Conservation (phyloP, 53 echinoderm and acorn worm species). For the Hippasteria phrygiana region DNA sequence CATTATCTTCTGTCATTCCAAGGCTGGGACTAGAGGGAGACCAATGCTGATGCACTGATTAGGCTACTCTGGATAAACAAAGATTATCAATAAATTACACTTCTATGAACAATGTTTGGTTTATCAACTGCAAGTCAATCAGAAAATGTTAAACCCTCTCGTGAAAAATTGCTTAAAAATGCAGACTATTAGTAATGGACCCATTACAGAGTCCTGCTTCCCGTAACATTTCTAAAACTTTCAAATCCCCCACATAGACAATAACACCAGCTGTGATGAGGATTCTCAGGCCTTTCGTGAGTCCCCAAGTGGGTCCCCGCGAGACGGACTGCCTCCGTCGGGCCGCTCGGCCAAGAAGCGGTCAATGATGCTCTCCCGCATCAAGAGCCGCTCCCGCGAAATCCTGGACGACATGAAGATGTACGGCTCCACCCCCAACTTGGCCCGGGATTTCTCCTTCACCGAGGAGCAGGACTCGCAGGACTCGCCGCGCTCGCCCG, state of each 20-base stretch:
- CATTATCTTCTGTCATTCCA: too few species aligned
- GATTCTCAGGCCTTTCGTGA: conserved; percentile 7
- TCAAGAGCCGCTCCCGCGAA: conserved; percentile 95
- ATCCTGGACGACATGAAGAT: conserved; percentile 88
- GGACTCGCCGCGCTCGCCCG: conserved; percentile 22
- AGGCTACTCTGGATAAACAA: too few species aligned
- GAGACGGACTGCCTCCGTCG: conserved; percentile 32
- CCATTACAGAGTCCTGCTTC: too few species aligned
- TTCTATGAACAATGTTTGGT: too few species aligned
- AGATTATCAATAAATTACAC: too few species aligned
- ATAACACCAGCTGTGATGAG: conserved; percentile 51
- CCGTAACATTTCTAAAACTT: not conserved
- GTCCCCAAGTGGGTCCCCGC: conserved; percentile 19
- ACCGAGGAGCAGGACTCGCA: conserved; percentile 66
- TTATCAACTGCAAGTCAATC: too few species aligned
- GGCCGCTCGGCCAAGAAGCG: conserved; percentile 25
- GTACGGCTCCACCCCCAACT: conserved; percentile 83
- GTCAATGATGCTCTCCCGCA: conserved; percentile 87
- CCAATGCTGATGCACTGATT: too few species aligned
- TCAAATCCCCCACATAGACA: not conserved
- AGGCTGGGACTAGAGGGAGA: too few species aligned
- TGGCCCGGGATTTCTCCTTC: conserved; percentile 66
- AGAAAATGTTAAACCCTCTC: too few species aligned
- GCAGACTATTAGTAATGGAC: too few species aligned
- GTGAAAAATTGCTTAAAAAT: too few species aligned